Conservation (phyloP, 2,797 vertebrate genomes). For the Naso thynnoides region DNA sequence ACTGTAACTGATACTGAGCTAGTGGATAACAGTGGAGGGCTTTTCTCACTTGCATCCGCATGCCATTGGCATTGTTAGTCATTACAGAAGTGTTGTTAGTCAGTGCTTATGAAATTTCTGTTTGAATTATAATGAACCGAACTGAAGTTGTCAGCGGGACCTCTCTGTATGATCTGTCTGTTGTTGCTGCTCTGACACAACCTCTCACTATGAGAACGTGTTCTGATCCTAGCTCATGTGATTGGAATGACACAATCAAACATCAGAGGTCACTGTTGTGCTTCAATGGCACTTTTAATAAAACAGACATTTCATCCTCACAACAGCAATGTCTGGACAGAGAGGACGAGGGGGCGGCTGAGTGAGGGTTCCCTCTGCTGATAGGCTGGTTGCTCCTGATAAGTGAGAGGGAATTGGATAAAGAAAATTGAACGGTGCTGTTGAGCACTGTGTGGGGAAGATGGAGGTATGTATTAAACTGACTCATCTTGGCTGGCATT, state of each 20-base stretch:
- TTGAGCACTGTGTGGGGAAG: conserved; percentile 74
- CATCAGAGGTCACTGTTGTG: conserved; percentile 87
- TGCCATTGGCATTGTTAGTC: conserved; percentile 47
- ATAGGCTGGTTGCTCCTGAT: conserved; percentile 85
- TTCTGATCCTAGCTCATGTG: conserved; percentile 27
- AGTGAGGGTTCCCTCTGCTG: conserved; percentile 83
- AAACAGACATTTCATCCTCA: conserved; percentile 92
- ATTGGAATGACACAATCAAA: conserved; percentile 80
- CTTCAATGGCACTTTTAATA: conserved; percentile 91
- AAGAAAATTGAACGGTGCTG: conserved; percentile 79
- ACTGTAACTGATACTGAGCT: neutral
- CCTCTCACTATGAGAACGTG: conserved; percentile 21
- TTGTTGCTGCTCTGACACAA: conserved; percentile 37
- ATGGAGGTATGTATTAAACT: conserved; percentile 64
- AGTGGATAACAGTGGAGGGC: conserved; percentile 26
- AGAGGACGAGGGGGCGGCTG: conserved; percentile 78
- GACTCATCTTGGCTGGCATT: conserved; percentile 77
- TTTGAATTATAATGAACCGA: conserved; percentile 52
- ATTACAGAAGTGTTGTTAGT: conserved; percentile 53
- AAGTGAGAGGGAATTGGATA: conserved; percentile 80
- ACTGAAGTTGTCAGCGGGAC: conserved; percentile 39
- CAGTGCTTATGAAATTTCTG: conserved; percentile 45
- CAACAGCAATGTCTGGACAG: conserved; percentile 91
- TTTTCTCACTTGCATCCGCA: conserved; percentile 32
- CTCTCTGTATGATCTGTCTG: conserved; percentile 48